phyloP scores from a whole-genome alignment of 92 coral and sea anemone species.

The Siderastrea radians region DNA sequence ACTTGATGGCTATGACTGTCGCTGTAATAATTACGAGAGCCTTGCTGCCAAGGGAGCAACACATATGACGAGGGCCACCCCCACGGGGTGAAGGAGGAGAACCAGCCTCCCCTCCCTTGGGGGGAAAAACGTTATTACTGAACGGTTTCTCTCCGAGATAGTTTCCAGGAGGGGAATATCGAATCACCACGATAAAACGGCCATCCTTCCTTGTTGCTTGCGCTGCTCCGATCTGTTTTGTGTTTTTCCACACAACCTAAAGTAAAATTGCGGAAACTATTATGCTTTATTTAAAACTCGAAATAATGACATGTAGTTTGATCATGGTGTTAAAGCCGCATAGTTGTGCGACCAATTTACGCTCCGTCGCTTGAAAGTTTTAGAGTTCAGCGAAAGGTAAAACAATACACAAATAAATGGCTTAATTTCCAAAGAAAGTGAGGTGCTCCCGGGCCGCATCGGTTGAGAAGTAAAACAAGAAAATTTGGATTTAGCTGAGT shows the following conservation, averaged over 20 bases:
- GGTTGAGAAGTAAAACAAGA: no score
- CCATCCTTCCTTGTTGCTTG: constrained; percentile 69
- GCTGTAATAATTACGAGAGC: background rate
- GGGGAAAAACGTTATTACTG: constrained; percentile 60
- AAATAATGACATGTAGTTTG: no score
- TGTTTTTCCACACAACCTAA: constrained; percentile 89
- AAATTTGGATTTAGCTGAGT: no score
- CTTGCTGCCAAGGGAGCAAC: background rate
- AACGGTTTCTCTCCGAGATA: constrained; percentile 49
- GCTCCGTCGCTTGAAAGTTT: no score
- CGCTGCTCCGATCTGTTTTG: constrained; percentile 84
- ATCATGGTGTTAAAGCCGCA: no score
- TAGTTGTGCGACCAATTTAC: no score
- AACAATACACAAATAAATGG: no score
- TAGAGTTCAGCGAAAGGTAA: no score
- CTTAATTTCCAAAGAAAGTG: no score
- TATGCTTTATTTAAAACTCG: background rate
- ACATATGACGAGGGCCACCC: background rate
- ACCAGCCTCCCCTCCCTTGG: background rate
- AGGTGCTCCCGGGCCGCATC: no score
- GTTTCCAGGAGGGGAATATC: constrained; percentile 90
- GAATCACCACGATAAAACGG: constrained; percentile 71
- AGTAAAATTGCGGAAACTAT: background rate
- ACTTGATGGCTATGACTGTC: background rate
- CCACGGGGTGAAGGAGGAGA: background rate